Evolutionary conservation across 2,888 invertebrate genomes (phyloP), one percentile per base, ranked within the genome.

Genomic region (Drosophila diplacantha): DNA sequence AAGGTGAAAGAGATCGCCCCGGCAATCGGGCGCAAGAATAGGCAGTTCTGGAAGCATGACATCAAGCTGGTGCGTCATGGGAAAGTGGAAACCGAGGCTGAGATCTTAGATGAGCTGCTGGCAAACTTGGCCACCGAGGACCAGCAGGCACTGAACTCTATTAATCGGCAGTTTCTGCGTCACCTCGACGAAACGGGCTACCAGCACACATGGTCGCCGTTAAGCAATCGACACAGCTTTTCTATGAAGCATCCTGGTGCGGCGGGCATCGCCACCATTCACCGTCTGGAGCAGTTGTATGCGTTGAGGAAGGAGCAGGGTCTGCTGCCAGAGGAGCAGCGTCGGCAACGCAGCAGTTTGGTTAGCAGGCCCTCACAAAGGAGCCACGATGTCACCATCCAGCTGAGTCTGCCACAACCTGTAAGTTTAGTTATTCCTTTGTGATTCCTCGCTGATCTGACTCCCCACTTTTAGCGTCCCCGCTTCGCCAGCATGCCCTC

Each of bases 1-100:
- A 93, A 93, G 90, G 91, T 92, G 2, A 92, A 92, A 86, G 91
- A 91, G 87, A 92, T 92, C 1, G 91, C 91, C 22, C 91, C 92
- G 0, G 81, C 91, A 2, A 89, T 90, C 34, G 89, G 89, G 3
- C 88, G 85, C 58, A 89, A 88, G 65, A 87, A 88, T 58, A 80
- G 87, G 20, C 87, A 90, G 51, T 93, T 93, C 84, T 93, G 92
- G 92, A 90, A 90, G 74, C 90, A 91, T 71, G 92, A 92, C 77
- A 89, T 93, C 8, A 91, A 91, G 85, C 89, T 91, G 55, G 90
- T 91, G 0, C 85, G 92, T 20, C 89, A 91, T 65, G 91, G 91
- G 89, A 88, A 73, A 90, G 89, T 81, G 3, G 84, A 81, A 31
- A 85, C 88, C 4, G 86, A 83, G 41, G 76, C 74, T 3, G 77